Evolutionary conservation across 2,113 vertebrate genomes (phyloP), one percentile per base, ranked within the genome.

Genomic region (Rattus rattus): DNA sequence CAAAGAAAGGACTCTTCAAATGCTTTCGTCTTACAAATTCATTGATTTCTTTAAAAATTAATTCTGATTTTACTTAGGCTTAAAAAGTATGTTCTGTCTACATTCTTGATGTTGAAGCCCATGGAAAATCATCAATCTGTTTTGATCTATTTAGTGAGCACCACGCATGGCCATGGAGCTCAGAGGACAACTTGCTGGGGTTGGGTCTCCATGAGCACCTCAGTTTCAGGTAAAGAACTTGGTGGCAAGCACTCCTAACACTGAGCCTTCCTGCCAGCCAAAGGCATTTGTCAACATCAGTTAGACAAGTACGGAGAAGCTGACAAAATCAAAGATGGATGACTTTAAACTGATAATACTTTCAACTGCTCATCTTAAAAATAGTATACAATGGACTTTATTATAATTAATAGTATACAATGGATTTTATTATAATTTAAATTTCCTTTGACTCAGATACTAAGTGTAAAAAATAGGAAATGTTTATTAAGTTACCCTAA

Each of bases 371-470:
- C 33, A 83, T 90, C 72, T 84, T 17, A 85, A 94, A 96, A 69
- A n/a, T 92, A 89, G 70, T 85, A 80, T 87, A 73, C 13, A 90
- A 69, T 30, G 4, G 72, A 77, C 75, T 65, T 19, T 75, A 93
- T 75, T 26, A 94, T n/a, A 95, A 94, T 56, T 96, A 69, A n/a
- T 92, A 89, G 70, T 85, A 80, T 87, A 73, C 13, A 90, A 69
- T 30, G 4, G 72, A 77, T 79, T 65, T 19, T 75, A 93, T 75
- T 26, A 94, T n/a, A 95, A 94, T 56, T 96, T 87, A 90, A 94
- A 83, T 54, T 95, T 96, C 59, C 36, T 76, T 96, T 94, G 91
- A 84, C 14, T 92, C 61, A 95, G 20, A 88, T 91, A 95, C 39
- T 87, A 95, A 67, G 49, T 54, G 88, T 79, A 83, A 97, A 89